A percentile compares a stretch with the other conserved stretches of the same genome.
Conservation (phyloP, 2,888 invertebrate species). For the Nemoura dubitans region DNA sequence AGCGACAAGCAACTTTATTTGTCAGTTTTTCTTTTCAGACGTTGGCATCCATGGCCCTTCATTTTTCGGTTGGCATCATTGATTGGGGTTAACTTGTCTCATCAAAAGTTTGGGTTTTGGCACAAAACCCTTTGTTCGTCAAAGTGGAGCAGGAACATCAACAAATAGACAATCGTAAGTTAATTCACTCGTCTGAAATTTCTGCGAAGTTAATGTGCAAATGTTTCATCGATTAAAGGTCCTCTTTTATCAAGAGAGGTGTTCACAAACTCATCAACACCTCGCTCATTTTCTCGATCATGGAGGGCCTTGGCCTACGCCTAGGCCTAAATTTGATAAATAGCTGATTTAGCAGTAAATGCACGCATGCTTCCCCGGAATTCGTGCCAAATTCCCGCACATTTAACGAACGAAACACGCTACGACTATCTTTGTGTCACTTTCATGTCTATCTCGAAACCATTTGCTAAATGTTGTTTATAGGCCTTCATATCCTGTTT, state of each 20-base stretch:
- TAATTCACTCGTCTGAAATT: neutral
- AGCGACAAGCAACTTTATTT: neutral
- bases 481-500: conserved; percentile 12
- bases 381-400: neutral
- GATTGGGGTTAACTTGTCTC: conserved; percentile 12
- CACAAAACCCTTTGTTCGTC: conserved; percentile 33
- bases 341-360: neutral
- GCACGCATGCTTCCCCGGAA: neutral
- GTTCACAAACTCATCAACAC: conserved; percentile 17
- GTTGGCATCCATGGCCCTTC: neutral
- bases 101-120: conserved; percentile 28
- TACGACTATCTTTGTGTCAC: neutral
- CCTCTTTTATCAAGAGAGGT: neutral
- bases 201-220: neutral
- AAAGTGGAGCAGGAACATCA: neutral
- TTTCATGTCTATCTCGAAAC: neutral
- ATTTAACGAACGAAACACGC: neutral
- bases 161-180: conserved; percentile 34
- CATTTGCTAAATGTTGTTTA: neutral
- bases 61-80: neutral
- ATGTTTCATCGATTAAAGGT: neutral
- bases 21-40: neutral
- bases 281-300: conserved; percentile 20
- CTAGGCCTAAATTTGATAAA: neutral
- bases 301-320: conserved; percentile 32